phyloP scores from a whole-genome alignment of 2,888 invertebrate species.

The Macropis europaea region DNA sequence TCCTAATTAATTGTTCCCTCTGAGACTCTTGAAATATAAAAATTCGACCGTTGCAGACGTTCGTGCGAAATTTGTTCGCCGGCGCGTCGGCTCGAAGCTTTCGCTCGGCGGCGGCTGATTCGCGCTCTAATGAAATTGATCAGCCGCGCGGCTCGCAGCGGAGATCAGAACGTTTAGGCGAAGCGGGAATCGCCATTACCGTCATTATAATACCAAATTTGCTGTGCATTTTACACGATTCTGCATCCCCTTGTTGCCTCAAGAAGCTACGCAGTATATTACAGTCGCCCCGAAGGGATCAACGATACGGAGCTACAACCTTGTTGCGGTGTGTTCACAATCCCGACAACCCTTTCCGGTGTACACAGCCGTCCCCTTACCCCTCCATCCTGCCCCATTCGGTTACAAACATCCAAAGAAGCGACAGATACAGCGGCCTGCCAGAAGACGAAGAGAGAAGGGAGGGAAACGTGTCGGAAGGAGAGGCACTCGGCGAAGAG shows the following conservation, averaged over 20 bases:
- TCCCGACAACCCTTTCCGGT: slow-evolving; percentile 44
- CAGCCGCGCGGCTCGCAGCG: too few relatives aligned
- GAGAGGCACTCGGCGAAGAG: slow-evolving; percentile 22
- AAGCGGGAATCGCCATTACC: background rate
- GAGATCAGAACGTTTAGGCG: too few relatives aligned
- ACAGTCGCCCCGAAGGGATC: slow-evolving; percentile 44
- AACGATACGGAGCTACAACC: slow-evolving; percentile 34
- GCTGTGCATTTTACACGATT: background rate
- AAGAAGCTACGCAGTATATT: slow-evolving; percentile 43
- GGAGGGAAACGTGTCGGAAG: slow-evolving; percentile 15
- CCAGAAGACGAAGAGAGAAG: slow-evolving; percentile 4
- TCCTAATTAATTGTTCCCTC: too few relatives aligned
- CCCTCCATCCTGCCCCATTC: slow-evolving; percentile 13
- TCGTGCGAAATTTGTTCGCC: too few relatives aligned
- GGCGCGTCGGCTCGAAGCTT: too few relatives aligned
- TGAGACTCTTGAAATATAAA: too few relatives aligned
- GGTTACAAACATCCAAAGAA: slow-evolving; percentile 50
- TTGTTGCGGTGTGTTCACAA: slow-evolving; percentile 57
- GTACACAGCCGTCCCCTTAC: too few relatives aligned
- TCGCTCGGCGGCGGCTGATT: too few relatives aligned
- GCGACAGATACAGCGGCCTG: slow-evolving; percentile 47
- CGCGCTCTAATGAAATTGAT: too few relatives aligned
- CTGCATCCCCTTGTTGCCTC: slow-evolving; percentile 5
- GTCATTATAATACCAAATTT: background rate
- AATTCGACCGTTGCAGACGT: too few relatives aligned